Evolutionary conservation across 1,140 invertebrate genomes (phyloP).

Genomic region (Drosophila simulans): DNA sequence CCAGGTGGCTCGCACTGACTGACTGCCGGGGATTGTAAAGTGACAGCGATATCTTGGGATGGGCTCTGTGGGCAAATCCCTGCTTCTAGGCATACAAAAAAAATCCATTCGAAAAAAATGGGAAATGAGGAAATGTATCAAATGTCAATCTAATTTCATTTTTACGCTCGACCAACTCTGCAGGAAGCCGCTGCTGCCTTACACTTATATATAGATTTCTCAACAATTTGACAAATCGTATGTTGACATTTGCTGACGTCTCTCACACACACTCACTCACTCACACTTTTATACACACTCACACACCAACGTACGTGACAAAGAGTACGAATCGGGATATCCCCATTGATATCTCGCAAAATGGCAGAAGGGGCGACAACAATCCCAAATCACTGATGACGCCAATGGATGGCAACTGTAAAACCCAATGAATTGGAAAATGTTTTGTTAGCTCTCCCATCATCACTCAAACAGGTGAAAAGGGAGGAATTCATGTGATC

Average conservation of each 20-base stretch:
- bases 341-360: slow-evolving; percentile 37
- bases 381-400: slow-evolving; percentile 60
- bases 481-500: slow-evolving; percentile 26
- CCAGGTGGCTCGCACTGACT: slow-evolving; percentile 60
- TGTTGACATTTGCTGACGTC: slow-evolving; percentile 79
- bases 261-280: slow-evolving; percentile 22
- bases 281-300: slow-evolving; percentile 16
- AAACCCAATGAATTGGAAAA: slow-evolving; percentile 84
- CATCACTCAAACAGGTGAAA: slow-evolving; percentile 53
- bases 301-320: slow-evolving; percentile 45
- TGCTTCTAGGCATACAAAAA: slow-evolving; percentile 23
- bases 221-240: slow-evolving; percentile 83
- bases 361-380: slow-evolving; percentile 27
- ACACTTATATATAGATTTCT: slow-evolving; percentile 55
- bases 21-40: slow-evolving; percentile 61
- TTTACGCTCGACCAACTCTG: slow-evolving; percentile 68
- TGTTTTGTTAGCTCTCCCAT: slow-evolving; percentile 79
- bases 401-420: slow-evolving; percentile 67
- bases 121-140: slow-evolving; percentile 65
- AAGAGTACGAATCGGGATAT: slow-evolving; percentile 51
- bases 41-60: slow-evolving; percentile 44
- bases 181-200: slow-evolving; percentile 33
- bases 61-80: slow-evolving; percentile 30
- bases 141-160: slow-evolving; percentile 84
- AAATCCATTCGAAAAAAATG: slow-evolving; percentile 1